phyloP scores from a whole-genome alignment of 2,113 vertebrate species.

The Trematomus loennbergii region DNA sequence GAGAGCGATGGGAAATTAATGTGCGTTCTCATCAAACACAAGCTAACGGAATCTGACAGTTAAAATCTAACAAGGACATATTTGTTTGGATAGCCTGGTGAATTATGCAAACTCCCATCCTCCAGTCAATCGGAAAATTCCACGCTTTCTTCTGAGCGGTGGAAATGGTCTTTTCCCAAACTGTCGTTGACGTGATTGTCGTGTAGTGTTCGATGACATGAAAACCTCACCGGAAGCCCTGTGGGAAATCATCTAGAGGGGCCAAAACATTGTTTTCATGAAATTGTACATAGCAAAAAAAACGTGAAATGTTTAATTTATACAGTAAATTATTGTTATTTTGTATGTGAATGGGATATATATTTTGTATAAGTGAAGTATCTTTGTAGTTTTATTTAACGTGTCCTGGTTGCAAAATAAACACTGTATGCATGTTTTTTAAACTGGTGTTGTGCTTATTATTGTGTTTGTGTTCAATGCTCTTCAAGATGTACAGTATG shows the following conservation, averaged over 20 bases:
- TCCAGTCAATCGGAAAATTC: slow-evolving; percentile 49
- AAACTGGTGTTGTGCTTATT: slow-evolving; percentile 42
- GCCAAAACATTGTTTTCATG: slow-evolving; percentile 72
- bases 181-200: slow-evolving; percentile 51
- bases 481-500: neutral
- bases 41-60: slow-evolving; percentile 74
- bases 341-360: slow-evolving; percentile 87
- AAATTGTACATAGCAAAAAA: slow-evolving; percentile 83
- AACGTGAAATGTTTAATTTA: slow-evolving; percentile 87
- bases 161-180: slow-evolving; percentile 43
- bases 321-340: slow-evolving; percentile 90
- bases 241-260: slow-evolving; percentile 43
- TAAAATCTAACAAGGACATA: slow-evolving; percentile 69
- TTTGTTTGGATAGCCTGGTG: slow-evolving; percentile 71
- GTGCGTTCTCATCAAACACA: slow-evolving; percentile 60
- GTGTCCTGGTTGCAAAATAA: slow-evolving; percentile 86
- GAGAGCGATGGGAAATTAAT: slow-evolving; percentile 56
- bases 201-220: slow-evolving; percentile 38
- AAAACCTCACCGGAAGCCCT: slow-evolving; percentile 47
- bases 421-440: slow-evolving; percentile 88
- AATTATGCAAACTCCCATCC: slow-evolving; percentile 73
- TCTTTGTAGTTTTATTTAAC: slow-evolving; percentile 88
- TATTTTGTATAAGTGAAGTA: slow-evolving; percentile 88
- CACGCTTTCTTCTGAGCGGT: slow-evolving; percentile 36
- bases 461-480: slow-evolving; percentile 29